Evolutionary conservation across 2,113 vertebrate genomes (phyloP).

Genomic region (Muntiacus muntjak): DNA sequence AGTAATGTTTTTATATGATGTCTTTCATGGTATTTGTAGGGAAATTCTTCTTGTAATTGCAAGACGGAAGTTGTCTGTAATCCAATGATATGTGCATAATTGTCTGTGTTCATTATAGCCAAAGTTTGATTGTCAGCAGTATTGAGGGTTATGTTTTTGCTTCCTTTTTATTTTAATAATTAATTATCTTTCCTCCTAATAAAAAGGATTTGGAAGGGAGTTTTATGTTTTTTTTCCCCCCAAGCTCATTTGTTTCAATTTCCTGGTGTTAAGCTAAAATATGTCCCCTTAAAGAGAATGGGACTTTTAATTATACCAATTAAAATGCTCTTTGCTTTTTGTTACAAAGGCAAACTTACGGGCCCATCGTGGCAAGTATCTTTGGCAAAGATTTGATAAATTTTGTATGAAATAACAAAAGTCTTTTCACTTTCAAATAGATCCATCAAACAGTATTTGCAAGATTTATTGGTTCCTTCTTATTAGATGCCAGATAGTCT

Average conservation of each 20-base stretch:
- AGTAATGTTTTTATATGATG: constrained; percentile 54
- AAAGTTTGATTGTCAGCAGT: constrained; percentile 69
- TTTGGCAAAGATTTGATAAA: not conserved
- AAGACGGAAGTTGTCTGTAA: constrained; percentile 71
- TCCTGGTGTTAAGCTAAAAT: constrained; percentile 4
- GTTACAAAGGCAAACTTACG: not conserved
- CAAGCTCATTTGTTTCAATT: not conserved
- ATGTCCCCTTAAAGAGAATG: not conserved
- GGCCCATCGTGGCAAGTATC: not conserved
- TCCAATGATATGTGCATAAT: constrained; percentile 71
- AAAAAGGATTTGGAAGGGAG: constrained; percentile 52
- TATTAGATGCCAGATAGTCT: not conserved
- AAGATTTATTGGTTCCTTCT: not conserved
- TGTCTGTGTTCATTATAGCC: constrained; percentile 67
- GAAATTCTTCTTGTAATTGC: constrained; percentile 68
- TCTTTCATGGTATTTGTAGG: constrained; percentile 63
- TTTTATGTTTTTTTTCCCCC: constrained; percentile 42
- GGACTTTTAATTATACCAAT: not conserved
- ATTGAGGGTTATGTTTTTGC: constrained; percentile 68
- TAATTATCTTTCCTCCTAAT: constrained; percentile 72
- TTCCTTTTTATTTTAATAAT: constrained; percentile 74
- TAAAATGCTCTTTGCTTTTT: not conserved
- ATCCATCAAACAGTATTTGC: not conserved
- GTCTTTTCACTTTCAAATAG: not conserved
- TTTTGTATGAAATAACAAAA: not conserved